Evolutionary conservation across 2,888 invertebrate species (phyloP), one percentile per base, ranked within the genome.

Genomic region (Athripsodes cinereus): DNA sequence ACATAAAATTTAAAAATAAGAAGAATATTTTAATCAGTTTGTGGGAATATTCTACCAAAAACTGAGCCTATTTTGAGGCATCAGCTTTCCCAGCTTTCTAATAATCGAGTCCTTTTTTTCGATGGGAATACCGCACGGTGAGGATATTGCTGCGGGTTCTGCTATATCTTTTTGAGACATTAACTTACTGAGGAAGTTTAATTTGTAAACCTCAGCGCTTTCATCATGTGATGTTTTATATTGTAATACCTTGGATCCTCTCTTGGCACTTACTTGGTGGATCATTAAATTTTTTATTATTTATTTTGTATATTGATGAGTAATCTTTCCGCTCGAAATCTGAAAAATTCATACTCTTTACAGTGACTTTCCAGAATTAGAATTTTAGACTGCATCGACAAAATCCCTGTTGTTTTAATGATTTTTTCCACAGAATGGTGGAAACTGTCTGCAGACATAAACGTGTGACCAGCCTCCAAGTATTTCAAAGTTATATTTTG

Each of bases 391-490:
- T 8, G 8, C 5, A 40, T 40, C 13, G 2, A 40, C 40, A 13
- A 40, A 40, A 40, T 40, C 40, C 2, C 13, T 13, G 5, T 13
- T 40, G 5, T 13, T 16, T 3, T 8, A 40, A 13, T 8, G 5
- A 8, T n/a, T 13, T 8, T 40, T 40, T 40, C 40, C 16, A 40
- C 40, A 3, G 13, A 40, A 13, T 40, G 40, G 16, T 40, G 40
- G 13, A 40, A 40, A 40, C 40, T 40, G 40, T 40, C 40, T 40
- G 40, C 40, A 40, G n/a, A n/a, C n/a, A n/a, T n/a, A n/a, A n/a
- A n/a, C n/a, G n/a, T n/a, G n/a, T n/a, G n/a, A n/a, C n/a, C 40
- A 40, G 40, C 8, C 13, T 40, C 40, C 8, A 40, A 13, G 13
- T 40, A 40, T 40, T 16, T 40, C 5, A 40, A 5, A 40, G 40